Base-by-base conservation (phyloP, 2,113 vertebrate genomes). In the Lanius collurio region DNA sequence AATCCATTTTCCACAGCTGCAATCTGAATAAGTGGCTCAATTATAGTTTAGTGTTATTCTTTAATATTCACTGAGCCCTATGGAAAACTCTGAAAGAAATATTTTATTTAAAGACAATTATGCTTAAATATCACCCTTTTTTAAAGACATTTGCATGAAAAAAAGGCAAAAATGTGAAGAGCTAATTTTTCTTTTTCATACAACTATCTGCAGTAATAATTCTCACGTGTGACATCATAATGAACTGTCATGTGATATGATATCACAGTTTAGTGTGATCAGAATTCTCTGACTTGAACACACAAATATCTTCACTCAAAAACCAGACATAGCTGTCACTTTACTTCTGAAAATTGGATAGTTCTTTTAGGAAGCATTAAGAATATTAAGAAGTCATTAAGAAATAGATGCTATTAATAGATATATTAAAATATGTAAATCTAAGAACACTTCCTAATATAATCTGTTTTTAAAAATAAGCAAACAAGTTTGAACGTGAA, bases 21-120 rank as follows among this genome's bases (percentile, higher is more conserved):
- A 93, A 67, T 95, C 75, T 97, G 95, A 96, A 74, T 95, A 96
- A 97, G 89, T 94, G 80, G 35, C 93, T 96, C 94, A 96, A 92
- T 96, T 96, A 91, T 46, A 87, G 89, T 92, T 92, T 88, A 62
- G 76, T 62, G 56, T 93, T 96, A 89, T 85, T 88, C 91, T 97
- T 95, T 85, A 97, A 96, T 96, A 91, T 87, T 95, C 84, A 65
- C 70, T 81, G 55, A 94, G 92, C 77, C 81, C 97, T 84, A 73
- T 91, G 92, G 80, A 96, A 97, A 95, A 97, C 88, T 91, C 97
- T 52, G 84, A 86, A 92, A 95, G 85, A 86, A 86, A 90, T 95
- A 73, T 91, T 92, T 49, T 93, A n/a, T 95, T 94, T 93, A 89
- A 94, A 94, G 89, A 94, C 82, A 96, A 62, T 96, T 91, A 85